Base-by-base conservation (phyloP, 1,140 invertebrate species). In the Stenopsyche tienmushanensis region DNA sequence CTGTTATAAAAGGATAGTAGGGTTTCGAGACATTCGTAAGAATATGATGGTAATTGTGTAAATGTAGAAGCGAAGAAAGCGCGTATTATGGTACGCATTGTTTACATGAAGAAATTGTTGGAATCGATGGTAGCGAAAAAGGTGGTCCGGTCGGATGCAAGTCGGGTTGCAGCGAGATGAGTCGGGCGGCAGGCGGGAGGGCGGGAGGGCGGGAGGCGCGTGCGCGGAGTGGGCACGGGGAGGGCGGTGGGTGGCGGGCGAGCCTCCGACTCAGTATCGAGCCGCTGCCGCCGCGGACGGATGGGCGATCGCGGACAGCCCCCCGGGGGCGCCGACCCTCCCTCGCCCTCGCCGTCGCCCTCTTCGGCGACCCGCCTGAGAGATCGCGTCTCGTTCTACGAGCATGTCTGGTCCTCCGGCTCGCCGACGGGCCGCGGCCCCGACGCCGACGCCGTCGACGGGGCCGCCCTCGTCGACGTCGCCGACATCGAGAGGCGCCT, bases 311-410 rank as follows among this genome's bases (percentile, higher is more conserved):
- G 54, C 23, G 17, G 54, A 34, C 45, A 60, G 24, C 59, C 64
- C 29, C 68, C 68, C 13, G 64, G 64, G 44, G 67, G 63, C 44
- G 47, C 26, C 9, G 39, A 41, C 25, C 59, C 67, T 64, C 71
- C 76, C 77, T 64, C 78, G 75, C 78, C 80, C 79, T 76, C 80
- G 80, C 63, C 52, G 54, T 57, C 65, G 62, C 72, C 77, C 77
- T 62, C 78, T 75, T 79, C 81, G 78, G 77, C 80, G 80, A 77
- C 77, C 78, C 78, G 85, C 42, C 80, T 91, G 10, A 80, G 83
- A 42, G 86, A 91, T 69, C 83, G 86, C 71, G 89, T 92, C 59
- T 86, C 80, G 54, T 90, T 90, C 74, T 91, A 88, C 75, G 90
- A 92, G 71, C 86, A 88, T 76, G 83, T 90, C 18, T 91, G 88